These are phyloP conservation scores for Ceyx erithaca DNA, from an alignment of 2,797 vertebrate species.

Conservation along the genomic window DNA sequence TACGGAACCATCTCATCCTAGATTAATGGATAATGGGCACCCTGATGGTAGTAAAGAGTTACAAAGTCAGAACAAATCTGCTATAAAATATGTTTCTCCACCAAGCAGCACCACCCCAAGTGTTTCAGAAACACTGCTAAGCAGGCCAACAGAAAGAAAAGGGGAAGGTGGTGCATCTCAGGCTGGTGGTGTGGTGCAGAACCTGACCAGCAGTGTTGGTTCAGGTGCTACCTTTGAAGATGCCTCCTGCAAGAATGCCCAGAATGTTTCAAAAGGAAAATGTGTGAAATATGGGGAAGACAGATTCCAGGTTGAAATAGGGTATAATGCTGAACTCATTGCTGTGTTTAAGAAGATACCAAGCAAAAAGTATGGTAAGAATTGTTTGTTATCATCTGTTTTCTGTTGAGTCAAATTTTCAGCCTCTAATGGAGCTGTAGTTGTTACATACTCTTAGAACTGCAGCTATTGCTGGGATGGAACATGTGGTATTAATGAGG, in stretches of 20 bases:
- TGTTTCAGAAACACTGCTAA: conserved; percentile 1
- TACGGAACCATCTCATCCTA: not conserved
- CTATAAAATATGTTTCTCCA: not conserved
- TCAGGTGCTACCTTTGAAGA: not conserved
- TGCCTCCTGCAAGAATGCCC: conserved; percentile 72
- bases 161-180: not conserved
- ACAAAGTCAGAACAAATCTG: conserved; percentile 1
- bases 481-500: not conserved
- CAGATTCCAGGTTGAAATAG: conserved; percentile 90
- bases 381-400: not conserved
- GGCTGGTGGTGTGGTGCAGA: not conserved
- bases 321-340: conserved; percentile 89
- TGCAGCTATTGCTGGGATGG: not conserved
- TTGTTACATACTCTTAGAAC: not conserved
- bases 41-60: not conserved
- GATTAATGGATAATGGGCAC: not conserved
- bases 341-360: conserved; percentile 88
- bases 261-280: conserved; percentile 77
- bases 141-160: not conserved
- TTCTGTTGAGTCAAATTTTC: not conserved
- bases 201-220: not conserved
- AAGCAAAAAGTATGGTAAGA: conserved; percentile 90
- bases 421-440: not conserved
- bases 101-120: rapidly evolving
- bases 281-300: conserved; percentile 82